Conservation (phyloP, 2,797 vertebrate species). For the Cetoscarus ocellatus region DNA sequence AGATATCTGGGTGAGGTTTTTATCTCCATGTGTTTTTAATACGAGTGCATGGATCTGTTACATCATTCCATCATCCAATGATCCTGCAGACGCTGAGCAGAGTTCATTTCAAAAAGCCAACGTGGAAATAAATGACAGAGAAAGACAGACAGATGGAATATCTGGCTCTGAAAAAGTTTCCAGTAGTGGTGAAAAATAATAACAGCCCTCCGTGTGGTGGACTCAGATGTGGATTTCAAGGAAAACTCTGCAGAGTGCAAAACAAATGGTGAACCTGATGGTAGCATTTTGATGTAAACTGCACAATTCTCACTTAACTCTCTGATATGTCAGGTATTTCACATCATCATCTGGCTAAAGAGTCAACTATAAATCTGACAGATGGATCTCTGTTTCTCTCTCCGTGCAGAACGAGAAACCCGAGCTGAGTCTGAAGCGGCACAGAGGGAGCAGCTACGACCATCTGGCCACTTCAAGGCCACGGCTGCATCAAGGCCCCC, state of each 20-base stretch:
- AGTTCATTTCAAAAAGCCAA: conserved; percentile 27
- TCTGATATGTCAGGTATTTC: conserved; percentile 15
- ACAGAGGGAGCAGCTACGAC: conserved; percentile 55
- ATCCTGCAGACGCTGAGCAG: conserved; percentile 31
- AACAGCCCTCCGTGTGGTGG: conserved; percentile 26
- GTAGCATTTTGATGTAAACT: conserved; percentile 15
- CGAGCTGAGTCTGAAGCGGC: conserved; percentile 45
- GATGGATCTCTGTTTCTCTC: conserved; percentile 15
- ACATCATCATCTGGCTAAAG: background rate
- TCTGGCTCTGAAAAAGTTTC: conserved; percentile 54
- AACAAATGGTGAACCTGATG: conserved; percentile 30
- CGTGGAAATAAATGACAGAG: conserved; percentile 41
- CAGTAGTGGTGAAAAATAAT: conserved; percentile 41
- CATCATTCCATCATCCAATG: conserved; percentile 42
- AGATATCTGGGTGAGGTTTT: conserved; percentile 61
- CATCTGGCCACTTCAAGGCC: conserved; percentile 76
- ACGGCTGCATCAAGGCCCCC: conserved; percentile 23
- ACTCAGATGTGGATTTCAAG: conserved; percentile 17
- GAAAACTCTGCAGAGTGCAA: conserved; percentile 9
- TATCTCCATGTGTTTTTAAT: conserved; percentile 70
- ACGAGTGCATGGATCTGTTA: conserved; percentile 34
- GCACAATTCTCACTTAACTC: conserved; percentile 1
- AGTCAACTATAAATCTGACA: conserved; percentile 3
- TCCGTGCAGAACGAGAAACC: conserved; percentile 46
- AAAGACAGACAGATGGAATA: conserved; percentile 47